Conservation (phyloP, 2,888 invertebrate genomes). For the Molanna angustata region DNA sequence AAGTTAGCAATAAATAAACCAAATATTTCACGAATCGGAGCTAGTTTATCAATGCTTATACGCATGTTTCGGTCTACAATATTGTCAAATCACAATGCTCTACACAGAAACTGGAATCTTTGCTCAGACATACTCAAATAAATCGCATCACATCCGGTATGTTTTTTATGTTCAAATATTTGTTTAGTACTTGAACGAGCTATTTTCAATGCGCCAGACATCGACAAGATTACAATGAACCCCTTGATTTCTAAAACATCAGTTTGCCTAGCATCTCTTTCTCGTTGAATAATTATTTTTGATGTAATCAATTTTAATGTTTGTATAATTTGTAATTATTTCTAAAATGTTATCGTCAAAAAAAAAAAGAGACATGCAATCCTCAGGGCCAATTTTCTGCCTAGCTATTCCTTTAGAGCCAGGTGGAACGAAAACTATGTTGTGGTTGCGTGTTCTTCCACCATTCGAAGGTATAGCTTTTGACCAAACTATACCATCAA, state of each 20-base stretch:
- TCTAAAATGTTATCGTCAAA: neutral
- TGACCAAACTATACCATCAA: no score
- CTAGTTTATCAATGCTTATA: neutral
- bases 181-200: neutral
- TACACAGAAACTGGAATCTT: neutral
- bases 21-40: neutral
- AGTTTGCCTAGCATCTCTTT: neutral
- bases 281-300: neutral
- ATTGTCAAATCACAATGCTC: neutral
- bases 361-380: neutral
- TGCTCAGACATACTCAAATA: neutral
- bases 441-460: neutral
- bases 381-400: neutral
- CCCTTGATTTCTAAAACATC: neutral
- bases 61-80: no score
- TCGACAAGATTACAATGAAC: neutral
- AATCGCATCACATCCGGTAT: neutral
- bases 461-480: neutral
- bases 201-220: neutral
- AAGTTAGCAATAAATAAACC: neutral
- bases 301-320: neutral
- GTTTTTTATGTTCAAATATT: neutral
- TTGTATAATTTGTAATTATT: neutral
- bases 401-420: no score
- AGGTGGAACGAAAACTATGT: neutral